A percentile compares a stretch with the other conserved stretches of the same genome.
Conservation (phyloP, 2,113 vertebrate species). For the Lagopus muta region DNA sequence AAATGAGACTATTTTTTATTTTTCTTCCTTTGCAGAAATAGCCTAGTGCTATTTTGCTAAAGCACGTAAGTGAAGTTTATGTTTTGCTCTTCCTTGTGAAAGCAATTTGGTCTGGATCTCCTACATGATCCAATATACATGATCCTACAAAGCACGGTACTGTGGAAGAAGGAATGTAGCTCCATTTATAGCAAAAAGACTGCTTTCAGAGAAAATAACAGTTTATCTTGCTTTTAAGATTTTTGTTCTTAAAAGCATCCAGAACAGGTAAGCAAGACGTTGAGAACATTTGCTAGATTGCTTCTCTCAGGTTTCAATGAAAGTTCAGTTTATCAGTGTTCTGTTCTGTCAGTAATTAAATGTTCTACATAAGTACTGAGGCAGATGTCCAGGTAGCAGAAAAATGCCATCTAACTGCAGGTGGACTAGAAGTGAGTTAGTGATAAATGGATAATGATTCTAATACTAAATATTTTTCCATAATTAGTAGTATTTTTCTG, state of each 20-base stretch:
- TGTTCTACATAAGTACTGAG: neutral
- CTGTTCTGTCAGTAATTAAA: neutral
- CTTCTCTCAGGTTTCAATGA: neutral
- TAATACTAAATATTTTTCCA: neutral
- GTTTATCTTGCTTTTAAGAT: neutral
- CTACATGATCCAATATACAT: neutral
- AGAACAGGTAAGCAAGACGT: neutral
- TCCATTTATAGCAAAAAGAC: neutral
- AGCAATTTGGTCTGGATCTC: neutral
- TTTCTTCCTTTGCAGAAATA: neutral
- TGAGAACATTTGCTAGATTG: neutral
- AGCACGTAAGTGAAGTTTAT: neutral
- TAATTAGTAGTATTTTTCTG: neutral
- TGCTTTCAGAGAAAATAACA: neutral
- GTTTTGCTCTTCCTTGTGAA: neutral
- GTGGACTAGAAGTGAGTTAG: neutral
- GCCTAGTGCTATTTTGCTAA: neutral
- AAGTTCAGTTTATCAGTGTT: neutral
- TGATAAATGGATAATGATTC: neutral
- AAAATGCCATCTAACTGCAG: neutral
- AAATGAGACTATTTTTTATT: neutral
- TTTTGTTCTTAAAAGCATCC: neutral
- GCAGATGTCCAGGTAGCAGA: neutral
- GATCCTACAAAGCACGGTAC: neutral
- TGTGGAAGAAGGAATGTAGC: neutral